Evolutionary conservation across 1,140 invertebrate genomes (phyloP), one percentile per base, ranked within the genome.

Genomic region (Gryon sp.): DNA sequence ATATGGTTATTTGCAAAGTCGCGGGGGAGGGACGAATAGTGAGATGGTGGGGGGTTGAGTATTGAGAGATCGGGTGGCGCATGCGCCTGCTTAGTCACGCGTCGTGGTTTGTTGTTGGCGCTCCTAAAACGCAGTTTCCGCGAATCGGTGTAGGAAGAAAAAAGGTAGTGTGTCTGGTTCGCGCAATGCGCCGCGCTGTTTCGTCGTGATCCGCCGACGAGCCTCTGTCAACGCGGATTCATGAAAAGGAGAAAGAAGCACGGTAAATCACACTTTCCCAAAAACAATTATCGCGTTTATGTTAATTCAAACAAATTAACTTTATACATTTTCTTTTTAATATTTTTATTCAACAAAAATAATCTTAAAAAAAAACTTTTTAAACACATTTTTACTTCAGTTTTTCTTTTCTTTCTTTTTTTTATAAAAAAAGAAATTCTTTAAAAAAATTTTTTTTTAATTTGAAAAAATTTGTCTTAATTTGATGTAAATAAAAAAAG

Each of bases 101-200:
- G 76, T 36, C 52, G 32, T 57, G 59, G 82, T 69, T 69, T 50
- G 82, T 82, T 79, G 78, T 76, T 83, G 76, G 84, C 81, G 81
- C 82, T 85, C 78, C 81, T 87, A 82, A 85, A 87, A 87, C 86
- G 86, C 84, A 87, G 86, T 87, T 87, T 87, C 84, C 84, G 85
- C 82, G 82, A 84, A 84, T 83, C 84, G 78, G 68, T 83, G 83
- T 72, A 80, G 75, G 76, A 80, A 53, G 77, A 82, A 84, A 87
- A 84, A 84, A 85, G 80, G n/a, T n/a, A n/a, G n/a, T n/a, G n/a
- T n/a, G n/a, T n/a, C n/a, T 83, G 69, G 38, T 53, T 38, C 43
- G 52, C 79, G 77, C 45, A 70, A 78, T 80, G 78, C 36, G 65
- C 70, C 55, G 70, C 32, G 45, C 45, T 62, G 38, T 41, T 50